A percentile compares a stretch with the other conserved stretches of the same genome.
These are phyloP conservation scores for Epinephelus lanceolatus DNA, from an alignment of 2,113 vertebrate genomes.

Conservation along the genomic window DNA sequence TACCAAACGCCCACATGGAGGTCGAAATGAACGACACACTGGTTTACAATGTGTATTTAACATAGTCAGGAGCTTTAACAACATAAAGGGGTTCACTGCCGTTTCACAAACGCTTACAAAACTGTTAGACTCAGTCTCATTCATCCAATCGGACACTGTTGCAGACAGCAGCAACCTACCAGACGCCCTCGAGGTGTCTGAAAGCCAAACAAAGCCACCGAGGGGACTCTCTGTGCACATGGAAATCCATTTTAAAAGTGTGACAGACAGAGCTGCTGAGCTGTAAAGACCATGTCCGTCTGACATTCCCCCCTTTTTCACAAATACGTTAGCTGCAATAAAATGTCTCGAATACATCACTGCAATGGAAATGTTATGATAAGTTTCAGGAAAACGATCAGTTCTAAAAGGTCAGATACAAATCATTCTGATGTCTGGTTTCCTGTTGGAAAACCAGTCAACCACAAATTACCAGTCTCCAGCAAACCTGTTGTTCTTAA, in stretches of 20 bases:
- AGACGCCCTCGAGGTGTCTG: constrained; percentile 44
- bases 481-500: constrained; percentile 29
- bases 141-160: constrained; percentile 31
- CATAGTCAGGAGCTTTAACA: constrained; percentile 40
- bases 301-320: background rate
- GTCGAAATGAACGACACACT: background rate
- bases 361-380: constrained; percentile 28
- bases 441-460: constrained; percentile 18
- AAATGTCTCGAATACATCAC: constrained; percentile 4
- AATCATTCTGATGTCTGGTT: constrained; percentile 32
- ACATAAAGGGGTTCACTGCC: constrained; percentile 37
- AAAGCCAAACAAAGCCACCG: constrained; percentile 51
- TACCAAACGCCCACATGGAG: background rate
- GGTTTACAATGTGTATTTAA: constrained; percentile 38
- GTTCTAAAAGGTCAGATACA: constrained; percentile 18
- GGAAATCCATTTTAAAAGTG: constrained; percentile 60
- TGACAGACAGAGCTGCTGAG: constrained; percentile 31
- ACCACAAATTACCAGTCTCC: constrained; percentile 1
- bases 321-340: constrained; percentile 7
- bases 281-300: constrained; percentile 11
- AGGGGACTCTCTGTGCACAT: constrained; percentile 2
- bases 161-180: constrained; percentile 44
- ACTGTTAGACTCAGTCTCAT: constrained; percentile 21
- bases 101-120: constrained; percentile 32
- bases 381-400: constrained; percentile 27